Evolutionary conservation across 2,888 invertebrate genomes (phyloP).

Genomic region (Cordylochernes scorpioides): DNA sequence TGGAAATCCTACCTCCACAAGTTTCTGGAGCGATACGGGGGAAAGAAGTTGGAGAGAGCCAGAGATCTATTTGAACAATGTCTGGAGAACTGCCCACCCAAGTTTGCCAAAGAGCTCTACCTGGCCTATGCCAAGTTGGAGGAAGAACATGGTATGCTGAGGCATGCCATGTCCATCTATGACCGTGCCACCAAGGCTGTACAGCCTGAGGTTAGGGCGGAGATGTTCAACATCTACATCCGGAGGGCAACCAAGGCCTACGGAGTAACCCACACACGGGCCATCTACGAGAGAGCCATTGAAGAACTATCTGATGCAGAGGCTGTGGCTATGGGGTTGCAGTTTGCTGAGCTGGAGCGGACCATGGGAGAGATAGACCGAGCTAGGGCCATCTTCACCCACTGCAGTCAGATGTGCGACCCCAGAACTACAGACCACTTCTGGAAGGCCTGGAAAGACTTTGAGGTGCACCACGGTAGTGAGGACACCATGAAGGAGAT

Average conservation of each 20-base stretch:
- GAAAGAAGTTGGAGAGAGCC: conserved; percentile 76
- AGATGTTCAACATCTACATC: conserved; percentile 95
- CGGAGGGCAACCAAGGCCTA: conserved; percentile 93
- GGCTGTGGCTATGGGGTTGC: conserved; percentile 74
- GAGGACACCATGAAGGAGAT: conserved; percentile 98
- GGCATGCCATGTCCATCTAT: conserved; percentile 98
- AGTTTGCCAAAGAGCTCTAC: conserved; percentile 70
- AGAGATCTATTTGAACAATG: conserved; percentile 97
- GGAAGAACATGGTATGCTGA: conserved; percentile 86
- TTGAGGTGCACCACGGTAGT: conserved; percentile 94
- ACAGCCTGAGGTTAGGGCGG: conserved; percentile 71
- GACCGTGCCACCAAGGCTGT: conserved; percentile 81
- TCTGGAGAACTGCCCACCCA: conserved; percentile 77
- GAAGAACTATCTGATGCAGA: conserved; percentile 67
- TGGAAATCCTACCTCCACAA: conserved; percentile 97
- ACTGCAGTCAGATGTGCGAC: conserved; percentile 97
- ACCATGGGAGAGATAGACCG: conserved; percentile 93
- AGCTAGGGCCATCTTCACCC: conserved; percentile 82
- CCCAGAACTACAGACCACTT: conserved; percentile 70
- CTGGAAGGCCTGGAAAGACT: conserved; percentile 98
- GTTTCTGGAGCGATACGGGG: conserved; percentile 81
- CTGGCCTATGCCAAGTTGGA: conserved; percentile 89
- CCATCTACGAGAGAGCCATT: conserved; percentile 94
- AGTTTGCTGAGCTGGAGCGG: conserved; percentile 92
- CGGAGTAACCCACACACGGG: conserved; percentile 80